Evolutionary conservation across 2,888 invertebrate species (phyloP).

Genomic region (Listrodromus nycthemerus): DNA sequence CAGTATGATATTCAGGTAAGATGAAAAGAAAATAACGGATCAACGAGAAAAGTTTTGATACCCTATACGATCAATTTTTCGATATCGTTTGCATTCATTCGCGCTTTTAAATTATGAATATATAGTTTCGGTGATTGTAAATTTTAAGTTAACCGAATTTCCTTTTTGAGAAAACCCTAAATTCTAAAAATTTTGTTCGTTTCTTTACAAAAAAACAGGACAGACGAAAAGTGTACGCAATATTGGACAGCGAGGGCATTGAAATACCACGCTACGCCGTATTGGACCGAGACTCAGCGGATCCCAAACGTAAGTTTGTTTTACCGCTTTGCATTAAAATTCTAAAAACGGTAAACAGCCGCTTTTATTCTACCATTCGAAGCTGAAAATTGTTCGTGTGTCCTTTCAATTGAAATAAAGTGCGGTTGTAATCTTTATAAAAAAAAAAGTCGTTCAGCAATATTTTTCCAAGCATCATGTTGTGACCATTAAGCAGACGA

Average conservation of each 20-base stretch:
- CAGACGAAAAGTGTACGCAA: constrained; percentile 97
- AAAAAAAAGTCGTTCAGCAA: not conserved
- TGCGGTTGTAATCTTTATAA: not conserved
- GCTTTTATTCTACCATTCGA: not conserved
- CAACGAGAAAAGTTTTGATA: not conserved
- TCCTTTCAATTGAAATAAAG: not conserved
- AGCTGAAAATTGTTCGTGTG: not conserved
- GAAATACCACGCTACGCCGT: constrained; percentile 99
- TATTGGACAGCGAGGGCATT: constrained; percentile 96
- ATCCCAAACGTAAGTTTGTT: constrained; percentile 92
- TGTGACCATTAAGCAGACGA: not conserved
- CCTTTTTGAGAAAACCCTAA: not conserved
- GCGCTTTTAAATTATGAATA: not conserved
- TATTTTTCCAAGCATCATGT: not conserved
- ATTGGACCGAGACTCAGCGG: constrained; percentile 95
- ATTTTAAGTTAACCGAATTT: not conserved
- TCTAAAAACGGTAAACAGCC: not conserved
- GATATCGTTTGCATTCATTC: not conserved
- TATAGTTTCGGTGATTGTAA: not conserved
- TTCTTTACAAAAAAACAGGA: constrained; percentile 86
- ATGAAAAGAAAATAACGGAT: constrained; percentile 61
- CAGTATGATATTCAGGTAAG: constrained; percentile 97
- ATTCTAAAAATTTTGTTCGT: constrained; percentile 67
- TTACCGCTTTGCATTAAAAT: constrained; percentile 15
- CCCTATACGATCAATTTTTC: not conserved